phyloP scores from a whole-genome alignment of 2,113 vertebrate genomes.

The Chaenogobius annularis region DNA sequence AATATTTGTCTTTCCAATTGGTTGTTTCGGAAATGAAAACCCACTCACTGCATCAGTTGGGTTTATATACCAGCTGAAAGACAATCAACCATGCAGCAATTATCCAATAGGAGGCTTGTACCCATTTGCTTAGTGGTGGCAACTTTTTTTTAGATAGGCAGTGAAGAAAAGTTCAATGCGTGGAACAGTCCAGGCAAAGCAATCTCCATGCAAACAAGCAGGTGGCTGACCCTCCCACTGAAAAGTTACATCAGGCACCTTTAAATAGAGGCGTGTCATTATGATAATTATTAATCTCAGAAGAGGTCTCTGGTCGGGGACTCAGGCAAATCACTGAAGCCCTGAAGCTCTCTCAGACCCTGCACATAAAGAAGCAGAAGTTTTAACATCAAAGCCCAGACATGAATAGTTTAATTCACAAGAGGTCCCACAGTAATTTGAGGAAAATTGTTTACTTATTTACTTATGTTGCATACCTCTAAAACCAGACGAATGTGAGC shows the following conservation, averaged over 20 bases:
- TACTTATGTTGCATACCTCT: constrained; percentile 73
- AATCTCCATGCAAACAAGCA: background rate
- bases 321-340: constrained; percentile 72
- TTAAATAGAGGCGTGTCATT: background rate
- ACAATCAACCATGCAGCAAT: no score
- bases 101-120: no score
- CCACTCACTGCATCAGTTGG: no score
- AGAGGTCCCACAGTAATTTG: background rate
- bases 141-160: no score
- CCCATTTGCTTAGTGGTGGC: no score
- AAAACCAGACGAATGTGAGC: constrained; percentile 88
- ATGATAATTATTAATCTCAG: constrained; percentile 5
- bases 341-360: constrained; percentile 80
- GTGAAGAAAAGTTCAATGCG: no score
- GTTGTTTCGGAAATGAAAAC: no score
- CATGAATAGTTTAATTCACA: background rate
- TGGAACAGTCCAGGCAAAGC: no score
- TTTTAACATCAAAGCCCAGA: background rate
- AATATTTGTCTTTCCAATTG: no score
- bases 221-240: background rate
- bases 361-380: background rate
- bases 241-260: background rate
- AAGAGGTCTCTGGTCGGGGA: constrained; percentile 56
- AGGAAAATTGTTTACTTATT: no score
- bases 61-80: no score